Conservation (phyloP, 1,140 invertebrate species). For the Aphelinus atriplicis region DNA sequence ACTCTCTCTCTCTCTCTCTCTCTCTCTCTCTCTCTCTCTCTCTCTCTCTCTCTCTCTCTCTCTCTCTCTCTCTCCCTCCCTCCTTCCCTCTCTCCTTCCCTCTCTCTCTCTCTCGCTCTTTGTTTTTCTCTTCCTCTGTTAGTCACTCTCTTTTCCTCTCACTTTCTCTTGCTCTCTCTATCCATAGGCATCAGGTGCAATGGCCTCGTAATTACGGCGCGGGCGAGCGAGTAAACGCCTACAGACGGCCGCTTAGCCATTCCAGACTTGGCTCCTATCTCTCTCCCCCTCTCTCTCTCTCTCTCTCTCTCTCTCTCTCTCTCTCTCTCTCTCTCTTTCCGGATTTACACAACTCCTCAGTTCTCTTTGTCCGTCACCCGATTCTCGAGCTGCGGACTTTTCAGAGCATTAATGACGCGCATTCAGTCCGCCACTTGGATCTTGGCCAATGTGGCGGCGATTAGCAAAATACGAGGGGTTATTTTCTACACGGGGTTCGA, state of each 20-base stretch:
- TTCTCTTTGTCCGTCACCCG: no score
- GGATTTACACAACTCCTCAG: no score
- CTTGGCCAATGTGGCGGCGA: constrained; percentile 52
- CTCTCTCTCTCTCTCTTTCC: background rate
- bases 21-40: no score
- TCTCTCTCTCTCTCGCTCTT: no score
- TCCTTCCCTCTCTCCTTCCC: no score
- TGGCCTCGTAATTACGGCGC: constrained; percentile 12
- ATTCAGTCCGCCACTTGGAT: constrained; percentile 51
- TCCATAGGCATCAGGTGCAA: background rate
- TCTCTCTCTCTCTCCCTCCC: no score
- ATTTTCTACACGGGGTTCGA: no score
- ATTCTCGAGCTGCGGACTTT: constrained; percentile 40
- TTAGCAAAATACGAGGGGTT: constrained; percentile 50
- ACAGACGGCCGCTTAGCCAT: constrained; percentile 16
- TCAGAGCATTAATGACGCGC: constrained; percentile 50
- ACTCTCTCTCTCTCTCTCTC: no score
- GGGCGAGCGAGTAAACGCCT: background rate
- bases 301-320: background rate
- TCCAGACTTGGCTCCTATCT: constrained; percentile 10
- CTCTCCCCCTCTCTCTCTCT: background rate
- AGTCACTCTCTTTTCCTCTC: no score
- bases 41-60: no score
- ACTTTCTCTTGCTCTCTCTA: no score
- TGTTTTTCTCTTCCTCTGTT: no score